phyloP scores from a whole-genome alignment of 2,113 vertebrate species.

The Peromyscus polionotus region DNA sequence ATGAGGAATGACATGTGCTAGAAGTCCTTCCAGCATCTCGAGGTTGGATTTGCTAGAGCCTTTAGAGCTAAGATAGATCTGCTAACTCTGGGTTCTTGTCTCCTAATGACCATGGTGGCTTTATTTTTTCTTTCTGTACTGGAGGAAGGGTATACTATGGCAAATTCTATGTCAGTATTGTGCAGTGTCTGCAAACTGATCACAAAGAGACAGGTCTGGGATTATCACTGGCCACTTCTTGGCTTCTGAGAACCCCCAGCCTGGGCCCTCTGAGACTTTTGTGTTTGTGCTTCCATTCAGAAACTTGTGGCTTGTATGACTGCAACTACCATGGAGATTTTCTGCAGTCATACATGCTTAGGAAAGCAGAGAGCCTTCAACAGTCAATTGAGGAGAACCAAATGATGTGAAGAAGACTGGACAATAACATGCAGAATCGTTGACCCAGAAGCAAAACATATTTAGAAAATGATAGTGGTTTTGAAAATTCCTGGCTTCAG shows the following conservation, averaged over 20 bases:
- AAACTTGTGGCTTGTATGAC: neutral
- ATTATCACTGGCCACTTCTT: neutral
- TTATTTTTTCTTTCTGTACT: neutral
- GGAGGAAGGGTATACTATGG: neutral
- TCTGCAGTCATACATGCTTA: neutral
- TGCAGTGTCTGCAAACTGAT: neutral
- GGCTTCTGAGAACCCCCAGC: neutral
- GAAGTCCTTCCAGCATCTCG: neutral
- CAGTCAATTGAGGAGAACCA: neutral
- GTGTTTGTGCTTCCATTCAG: neutral
- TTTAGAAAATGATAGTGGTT: neutral
- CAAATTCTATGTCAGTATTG: neutral
- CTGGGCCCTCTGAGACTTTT: neutral
- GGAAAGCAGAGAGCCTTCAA: neutral
- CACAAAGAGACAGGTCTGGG: neutral
- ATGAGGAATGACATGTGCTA: no score
- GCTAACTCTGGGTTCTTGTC: neutral
- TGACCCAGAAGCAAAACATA: neutral
- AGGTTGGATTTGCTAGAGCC: neutral
- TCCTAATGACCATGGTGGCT: neutral
- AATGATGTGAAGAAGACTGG: neutral
- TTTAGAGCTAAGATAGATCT: neutral
- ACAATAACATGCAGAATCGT: neutral
- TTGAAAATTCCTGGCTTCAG: neutral
- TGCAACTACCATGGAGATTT: neutral